phyloP scores from a whole-genome alignment of 2,113 vertebrate genomes.

The Lepus europaeus region DNA sequence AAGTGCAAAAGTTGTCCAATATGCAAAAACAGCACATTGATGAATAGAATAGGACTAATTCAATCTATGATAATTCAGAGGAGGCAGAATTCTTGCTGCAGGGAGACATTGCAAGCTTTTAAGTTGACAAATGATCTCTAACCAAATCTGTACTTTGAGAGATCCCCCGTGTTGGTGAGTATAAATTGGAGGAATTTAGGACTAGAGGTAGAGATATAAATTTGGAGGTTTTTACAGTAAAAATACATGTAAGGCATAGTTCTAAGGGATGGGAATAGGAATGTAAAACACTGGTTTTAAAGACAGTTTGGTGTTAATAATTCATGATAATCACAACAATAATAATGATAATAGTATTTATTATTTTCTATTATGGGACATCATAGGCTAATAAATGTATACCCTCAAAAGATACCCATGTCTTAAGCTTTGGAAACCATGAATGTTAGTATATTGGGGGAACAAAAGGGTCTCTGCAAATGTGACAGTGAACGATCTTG shows the following conservation, averaged over 20 bases:
- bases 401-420: not conserved
- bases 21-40: not conserved
- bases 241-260: not conserved
- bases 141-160: slow-evolving; percentile 14
- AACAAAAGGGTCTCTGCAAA: not conserved
- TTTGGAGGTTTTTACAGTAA: not conserved
- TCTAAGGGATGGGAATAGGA: not conserved
- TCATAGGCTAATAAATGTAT: not conserved
- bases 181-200: not conserved
- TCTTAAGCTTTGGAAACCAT: not conserved
- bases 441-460: not conserved
- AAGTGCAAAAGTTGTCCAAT: not conserved
- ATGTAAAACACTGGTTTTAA: not conserved
- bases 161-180: not conserved
- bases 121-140: not conserved
- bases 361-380: not conserved
- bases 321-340: not conserved
- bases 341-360: not conserved
- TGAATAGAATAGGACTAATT: not conserved
- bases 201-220: not conserved
- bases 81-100: not conserved
- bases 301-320: not conserved
- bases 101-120: not conserved
- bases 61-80: not conserved
- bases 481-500: not conserved